Base-by-base conservation (phyloP, 2,888 invertebrate genomes). In the Sminthurinus aureus region DNA sequence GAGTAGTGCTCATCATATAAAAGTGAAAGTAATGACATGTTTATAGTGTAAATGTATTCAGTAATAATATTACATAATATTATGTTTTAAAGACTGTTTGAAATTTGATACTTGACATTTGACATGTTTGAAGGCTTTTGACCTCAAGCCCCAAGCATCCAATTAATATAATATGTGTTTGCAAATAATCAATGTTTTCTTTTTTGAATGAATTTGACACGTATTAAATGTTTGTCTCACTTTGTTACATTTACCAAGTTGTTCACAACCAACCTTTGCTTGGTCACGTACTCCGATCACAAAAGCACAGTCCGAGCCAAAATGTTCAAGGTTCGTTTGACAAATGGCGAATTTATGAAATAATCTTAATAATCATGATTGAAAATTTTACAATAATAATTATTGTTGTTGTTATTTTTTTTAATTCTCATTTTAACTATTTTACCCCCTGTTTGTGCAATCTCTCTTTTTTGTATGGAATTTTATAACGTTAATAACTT, bases 181-280 rank as follows among this genome's bases (percentile, higher is more conserved):
- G 71, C 38, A 38, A 38, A 22, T 71, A 71, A 71, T 13, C 24
- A 24, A 71, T 58, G 58, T 58, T 38, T 38, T 38, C 38, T 64
- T 67, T 18, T 71, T 71, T 71, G 71, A 71, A 71, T 71, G 71
- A 71, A 71, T 69, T 75, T 50, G 51, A 75, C 75, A 75, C 75
- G 76, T 76, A 20, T 84, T 84, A 78, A 58, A 51, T 84, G 83
- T 84, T 81, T 82, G 64, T 82, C 78, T 52, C 84, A 84, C 81
- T 74, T 58, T 83, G 81, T 75, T 81, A 50, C 67, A 79, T 67
- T 66, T 67, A 75, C 51, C 73, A 58, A 88, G 88, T 88, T 87
- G 87, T 88, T 81, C 86, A 86, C 80, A 88, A 87, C 85, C 88
- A 88, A 85, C 88, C 88, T 85, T 83, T 88, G 86, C 87, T 88